Evolutionary conservation across 2,888 invertebrate species (phyloP), one percentile per base, ranked within the genome.

Genomic region (Creontiades dilutus): DNA sequence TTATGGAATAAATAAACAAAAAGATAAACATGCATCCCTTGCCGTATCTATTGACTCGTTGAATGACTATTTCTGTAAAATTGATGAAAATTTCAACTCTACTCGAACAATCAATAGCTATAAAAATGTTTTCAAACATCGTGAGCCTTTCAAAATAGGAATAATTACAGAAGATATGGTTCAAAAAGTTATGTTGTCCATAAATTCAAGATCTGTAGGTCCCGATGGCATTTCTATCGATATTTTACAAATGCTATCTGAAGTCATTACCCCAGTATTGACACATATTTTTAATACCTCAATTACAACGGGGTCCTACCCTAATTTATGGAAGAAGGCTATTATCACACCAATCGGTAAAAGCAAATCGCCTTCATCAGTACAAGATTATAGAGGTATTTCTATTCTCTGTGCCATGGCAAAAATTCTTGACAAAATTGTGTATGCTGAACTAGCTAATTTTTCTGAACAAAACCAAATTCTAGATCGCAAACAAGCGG

Each of bases 231-330:
- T 82, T 4, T 27, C 82, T 2, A 19, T 82, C 0, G 52, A 82
- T 11, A 1, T 82, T 7, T 12, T 52, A 0, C 52, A 52, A 11
- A 52, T 52, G 2, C 27, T 37, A 76, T 23, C n/a, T 2, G 61
- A 61, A 9, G 19, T 9, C 61, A 19, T 61, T n/a, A 19, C 19
- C n/a, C 61, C 61, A 1, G 19, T 61, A 19, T 19, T 61, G 2
- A 82, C 23, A n/a, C 52, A 82, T 52, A 82, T 82, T 19, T 82
- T 52, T 13, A 52, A 82, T 82, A 9, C 11, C 13, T 82, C 82
- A 0, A 37, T 80, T 5, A 9, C 12, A 11, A 11, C 52, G 1
- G 82, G 82, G 2, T 7, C 52, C 0, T 82, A 82, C 19, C 82
- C 82, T 13, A 52, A 52, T 14, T 7, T 48, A 19, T 82, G 82